These are phyloP conservation scores for Monarcha castaneiventris DNA, from an alignment of 2,113 vertebrate genomes.

Conservation along the genomic window DNA sequence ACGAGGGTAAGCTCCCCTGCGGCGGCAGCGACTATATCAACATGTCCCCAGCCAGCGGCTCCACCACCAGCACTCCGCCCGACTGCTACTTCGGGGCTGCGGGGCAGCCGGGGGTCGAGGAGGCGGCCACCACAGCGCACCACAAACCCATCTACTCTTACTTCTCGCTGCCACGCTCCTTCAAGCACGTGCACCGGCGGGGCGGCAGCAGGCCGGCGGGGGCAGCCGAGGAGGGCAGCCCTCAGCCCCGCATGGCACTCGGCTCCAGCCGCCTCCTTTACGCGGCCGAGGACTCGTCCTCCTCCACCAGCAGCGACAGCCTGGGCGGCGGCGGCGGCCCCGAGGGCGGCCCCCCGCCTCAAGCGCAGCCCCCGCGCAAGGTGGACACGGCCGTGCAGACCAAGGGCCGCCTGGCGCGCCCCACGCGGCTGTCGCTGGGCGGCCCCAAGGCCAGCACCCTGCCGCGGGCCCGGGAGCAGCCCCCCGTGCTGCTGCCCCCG, in stretches of 20 bases:
- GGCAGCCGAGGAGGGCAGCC: conserved; percentile 67
- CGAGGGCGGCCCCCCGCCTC: conserved; percentile 17
- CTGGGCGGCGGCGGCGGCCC: conserved; percentile 70
- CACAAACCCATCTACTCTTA: conserved; percentile 81
- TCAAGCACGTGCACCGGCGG: conserved; percentile 79
- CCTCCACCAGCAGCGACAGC: conserved; percentile 86
- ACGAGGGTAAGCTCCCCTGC: conserved; percentile 76
- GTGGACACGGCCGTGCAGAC: conserved; percentile 74
- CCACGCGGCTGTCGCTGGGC: conserved; percentile 82
- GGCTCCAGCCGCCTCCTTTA: conserved; percentile 77
- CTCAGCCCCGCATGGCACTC: conserved; percentile 73
- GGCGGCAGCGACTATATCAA: conserved; percentile 84
- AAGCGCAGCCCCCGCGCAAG: conserved; percentile 59
- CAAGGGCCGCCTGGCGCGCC: conserved; percentile 74
- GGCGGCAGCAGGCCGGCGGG: background rate
- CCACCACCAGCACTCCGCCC: conserved; percentile 82
- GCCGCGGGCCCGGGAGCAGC: conserved; percentile 80
- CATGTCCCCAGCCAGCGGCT: conserved; percentile 87
- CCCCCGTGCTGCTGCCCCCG: conserved; percentile 62
- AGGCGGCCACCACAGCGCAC: background rate
- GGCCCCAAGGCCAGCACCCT: conserved; percentile 84
- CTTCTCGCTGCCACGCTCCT: conserved; percentile 86
- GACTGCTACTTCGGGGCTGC: conserved; percentile 75
- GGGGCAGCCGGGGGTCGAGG: conserved; percentile 36
- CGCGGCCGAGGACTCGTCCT: conserved; percentile 79